Base-by-base conservation (phyloP, 2,888 invertebrate genomes). In the Nephrotoma flavescens region DNA sequence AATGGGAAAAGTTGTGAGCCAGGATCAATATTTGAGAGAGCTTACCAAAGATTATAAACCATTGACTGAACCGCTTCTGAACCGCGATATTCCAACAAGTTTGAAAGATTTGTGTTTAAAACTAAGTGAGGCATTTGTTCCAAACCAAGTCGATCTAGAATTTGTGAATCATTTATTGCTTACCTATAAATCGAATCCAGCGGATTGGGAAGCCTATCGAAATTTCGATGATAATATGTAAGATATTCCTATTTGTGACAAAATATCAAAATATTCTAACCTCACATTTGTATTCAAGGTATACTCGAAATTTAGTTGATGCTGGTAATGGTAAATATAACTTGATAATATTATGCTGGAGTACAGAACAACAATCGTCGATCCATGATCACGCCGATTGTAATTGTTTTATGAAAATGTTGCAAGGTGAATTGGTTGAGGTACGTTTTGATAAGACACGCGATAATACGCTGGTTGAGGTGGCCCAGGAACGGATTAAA, bases 341-440 rank as follows among this genome's bases (percentile, higher is more conserved):
- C 92, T 92, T 99, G 88, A 98, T 99, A 96, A 94, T 98, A 42
- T 92, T 99, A n/a, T 99, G 99, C 92, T 99, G 99, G 99, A 97
- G 97, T 19, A 97, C 98, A 90, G 97, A 97, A 0, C 97, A 98
- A 88, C 97, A 96, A 0, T 97, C 98, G 0, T 95, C 97, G 7
- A 98, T 99, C 88, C 99, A 99, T 91, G 98, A 99, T 91, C 99
- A 99, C 90, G 95, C 98, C 0, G 94, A 98, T 90, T 95, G 99
- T 0, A 98, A 99, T 90, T 99, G 99, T 91, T 98, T 99, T 91
- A 98, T 99, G 96, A 99, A 99, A 92, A 94, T 97, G 88, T 93
- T 99, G 0, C 95, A 96, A 88, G 98, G 98, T 0, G 94, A 93
- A 87, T 91, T 98, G 83, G 94, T 94, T 86, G 98, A 99, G 93